Conservation (phyloP, 2,888 invertebrate genomes). For the Girardia tigrina region DNA sequence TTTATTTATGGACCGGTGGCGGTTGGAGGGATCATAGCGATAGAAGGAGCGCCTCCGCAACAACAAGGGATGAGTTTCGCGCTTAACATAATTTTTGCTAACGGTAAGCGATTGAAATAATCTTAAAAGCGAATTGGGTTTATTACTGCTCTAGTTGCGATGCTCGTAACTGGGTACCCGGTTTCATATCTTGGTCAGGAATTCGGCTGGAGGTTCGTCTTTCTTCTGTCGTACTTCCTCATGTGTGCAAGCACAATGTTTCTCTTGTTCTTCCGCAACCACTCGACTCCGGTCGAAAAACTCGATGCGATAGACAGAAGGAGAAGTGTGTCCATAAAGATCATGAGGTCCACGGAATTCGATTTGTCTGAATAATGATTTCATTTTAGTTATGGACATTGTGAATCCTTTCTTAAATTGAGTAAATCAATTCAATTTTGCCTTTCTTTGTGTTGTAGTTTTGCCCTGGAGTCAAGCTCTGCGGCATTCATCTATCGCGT, state of each 20-base stretch:
- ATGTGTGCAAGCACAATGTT: neutral
- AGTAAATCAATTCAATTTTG: no score
- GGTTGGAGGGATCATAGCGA: neutral
- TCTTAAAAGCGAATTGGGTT: neutral
- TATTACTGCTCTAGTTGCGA: neutral
- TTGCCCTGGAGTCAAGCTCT: no score
- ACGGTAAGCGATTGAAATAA: neutral
- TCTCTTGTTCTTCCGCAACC: neutral
- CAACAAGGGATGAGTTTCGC: slow-evolving; percentile 19
- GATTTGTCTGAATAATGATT: no score
- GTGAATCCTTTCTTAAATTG: no score
- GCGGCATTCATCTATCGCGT: no score
- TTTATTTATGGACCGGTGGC: neutral
- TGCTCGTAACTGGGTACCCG: neutral
- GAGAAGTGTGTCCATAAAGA: no score
- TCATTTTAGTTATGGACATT: no score
- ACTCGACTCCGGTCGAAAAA: neutral
- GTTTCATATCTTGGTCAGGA: neutral
- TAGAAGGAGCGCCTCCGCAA: slow-evolving; percentile 1
- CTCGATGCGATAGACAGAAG: no score
- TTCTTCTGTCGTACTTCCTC: neutral
- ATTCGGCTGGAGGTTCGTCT: neutral
- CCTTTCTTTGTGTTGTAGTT: no score
- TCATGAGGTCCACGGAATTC: no score
- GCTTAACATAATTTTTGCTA: neutral